Evolutionary conservation across 1,140 invertebrate species (phyloP).

Genomic region (Harpegnathos saltator): DNA sequence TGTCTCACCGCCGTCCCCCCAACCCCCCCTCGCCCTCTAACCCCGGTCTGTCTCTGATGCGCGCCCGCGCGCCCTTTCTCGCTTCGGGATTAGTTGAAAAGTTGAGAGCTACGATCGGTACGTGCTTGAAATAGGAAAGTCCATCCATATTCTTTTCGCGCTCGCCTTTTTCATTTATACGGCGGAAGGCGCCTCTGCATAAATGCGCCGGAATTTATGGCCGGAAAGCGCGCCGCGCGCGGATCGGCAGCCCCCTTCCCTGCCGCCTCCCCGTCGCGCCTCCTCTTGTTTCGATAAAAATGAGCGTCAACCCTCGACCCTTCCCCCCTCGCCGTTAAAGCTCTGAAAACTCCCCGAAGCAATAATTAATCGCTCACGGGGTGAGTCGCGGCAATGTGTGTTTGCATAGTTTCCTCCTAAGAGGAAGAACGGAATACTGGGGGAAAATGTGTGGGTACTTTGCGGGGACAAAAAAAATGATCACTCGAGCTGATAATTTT

Average conservation of each 20-base stretch:
- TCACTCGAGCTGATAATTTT: too few species aligned
- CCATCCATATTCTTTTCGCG: slow-evolving; percentile 68
- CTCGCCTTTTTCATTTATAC: slow-evolving; percentile 68
- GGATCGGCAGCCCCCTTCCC: too few species aligned
- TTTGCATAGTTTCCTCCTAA: too few species aligned
- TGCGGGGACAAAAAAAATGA: too few species aligned
- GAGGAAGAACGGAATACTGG: too few species aligned
- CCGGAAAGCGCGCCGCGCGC: slow-evolving; percentile 37
- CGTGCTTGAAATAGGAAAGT: slow-evolving; percentile 70
- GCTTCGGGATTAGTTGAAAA: slow-evolving; percentile 70
- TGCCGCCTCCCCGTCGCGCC: not conserved
- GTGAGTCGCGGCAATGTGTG: too few species aligned
- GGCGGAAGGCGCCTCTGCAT: slow-evolving; percentile 50
- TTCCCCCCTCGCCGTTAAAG: too few species aligned
- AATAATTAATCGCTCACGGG: slow-evolving; percentile 62
- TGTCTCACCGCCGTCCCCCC: not conserved
- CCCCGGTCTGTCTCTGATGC: too few species aligned
- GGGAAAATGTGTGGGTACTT: too few species aligned
- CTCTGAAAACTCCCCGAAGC: not conserved
- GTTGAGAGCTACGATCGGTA: slow-evolving; percentile 71
- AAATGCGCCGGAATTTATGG: slow-evolving; percentile 68
- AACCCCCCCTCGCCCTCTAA: too few species aligned
- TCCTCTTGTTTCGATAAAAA: not conserved
- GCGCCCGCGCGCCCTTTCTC: slow-evolving; percentile 11
- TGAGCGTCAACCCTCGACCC: not conserved